Evolutionary conservation across 2,888 invertebrate species (phyloP).

Genomic region (Sylvicola cinctus): DNA sequence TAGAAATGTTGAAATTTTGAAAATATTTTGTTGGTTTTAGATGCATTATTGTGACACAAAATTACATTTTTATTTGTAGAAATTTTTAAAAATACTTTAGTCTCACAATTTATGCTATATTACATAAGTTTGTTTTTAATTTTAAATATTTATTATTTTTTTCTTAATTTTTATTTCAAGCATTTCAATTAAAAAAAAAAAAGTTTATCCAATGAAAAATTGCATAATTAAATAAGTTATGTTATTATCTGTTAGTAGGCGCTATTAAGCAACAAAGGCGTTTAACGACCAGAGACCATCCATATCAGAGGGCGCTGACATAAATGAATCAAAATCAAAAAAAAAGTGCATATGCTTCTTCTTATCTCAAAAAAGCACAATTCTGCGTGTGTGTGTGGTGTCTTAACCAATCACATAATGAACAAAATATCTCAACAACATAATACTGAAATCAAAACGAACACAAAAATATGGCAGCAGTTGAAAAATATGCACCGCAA

Average conservation of each 20-base stretch:
- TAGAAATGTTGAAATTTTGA: too few relatives aligned
- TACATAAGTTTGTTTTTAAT: constrained; percentile 1
- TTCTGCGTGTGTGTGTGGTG: too few relatives aligned
- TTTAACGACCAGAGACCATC: constrained; percentile 76
- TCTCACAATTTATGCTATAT: too few relatives aligned
- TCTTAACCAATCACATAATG: background rate
- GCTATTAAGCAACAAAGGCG: constrained; percentile 52
- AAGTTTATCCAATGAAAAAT: constrained; percentile 3
- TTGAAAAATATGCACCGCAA: too few relatives aligned
- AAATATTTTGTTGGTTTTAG: too few relatives aligned
- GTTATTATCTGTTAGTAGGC: constrained; percentile 18
- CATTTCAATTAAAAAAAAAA: constrained; percentile 2
- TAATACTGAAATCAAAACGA: constrained; percentile 5
- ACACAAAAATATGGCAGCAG: constrained; percentile 1
- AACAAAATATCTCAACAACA: background rate
- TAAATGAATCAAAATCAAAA: background rate
- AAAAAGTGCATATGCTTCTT: constrained; percentile 1
- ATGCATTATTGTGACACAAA: too few relatives aligned
- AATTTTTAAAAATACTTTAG: too few relatives aligned
- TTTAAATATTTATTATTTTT: background rate
- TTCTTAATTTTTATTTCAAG: background rate
- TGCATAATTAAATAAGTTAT: constrained; percentile 3
- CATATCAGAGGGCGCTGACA: constrained; percentile 73
- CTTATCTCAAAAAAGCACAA: constrained; percentile 1
- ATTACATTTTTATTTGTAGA: too few relatives aligned